Conservation (phyloP, 1,140 invertebrate species). For the Ostrea denselamellosa region DNA sequence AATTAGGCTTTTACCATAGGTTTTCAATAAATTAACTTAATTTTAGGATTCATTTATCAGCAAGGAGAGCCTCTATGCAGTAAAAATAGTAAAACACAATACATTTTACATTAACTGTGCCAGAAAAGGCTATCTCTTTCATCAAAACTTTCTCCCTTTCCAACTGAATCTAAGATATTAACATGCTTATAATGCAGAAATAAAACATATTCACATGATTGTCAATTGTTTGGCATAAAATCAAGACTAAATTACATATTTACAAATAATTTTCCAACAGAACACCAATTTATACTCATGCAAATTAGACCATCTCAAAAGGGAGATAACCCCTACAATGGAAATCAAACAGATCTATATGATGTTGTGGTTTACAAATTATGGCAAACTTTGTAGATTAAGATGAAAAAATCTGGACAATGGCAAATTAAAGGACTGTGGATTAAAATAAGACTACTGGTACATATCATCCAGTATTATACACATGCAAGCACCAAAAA, state of each 20-base stretch:
- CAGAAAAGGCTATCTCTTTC: background rate
- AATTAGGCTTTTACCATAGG: too few relatives aligned
- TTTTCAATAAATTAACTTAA: too few relatives aligned
- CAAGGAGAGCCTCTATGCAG: too few relatives aligned
- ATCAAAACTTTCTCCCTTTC: background rate
- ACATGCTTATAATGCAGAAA: conserved; percentile 13
- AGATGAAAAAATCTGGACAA: conserved; percentile 14
- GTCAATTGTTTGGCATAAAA: conserved; percentile 35
- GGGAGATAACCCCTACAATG: conserved; percentile 12
- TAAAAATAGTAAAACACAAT: too few relatives aligned
- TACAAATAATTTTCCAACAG: background rate
- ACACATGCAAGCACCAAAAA: conserved; percentile 27
- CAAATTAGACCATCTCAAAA: conserved; percentile 17
- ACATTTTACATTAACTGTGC: too few relatives aligned
- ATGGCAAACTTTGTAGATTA: conserved; percentile 31
- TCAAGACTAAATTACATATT: conserved; percentile 34
- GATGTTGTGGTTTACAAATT: conserved; percentile 7
- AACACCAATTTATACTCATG: background rate
- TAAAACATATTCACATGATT: conserved; percentile 24
- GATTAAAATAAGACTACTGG: background rate
- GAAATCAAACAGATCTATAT: conserved; percentile 33
- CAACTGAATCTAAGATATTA: background rate
- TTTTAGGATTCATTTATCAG: too few relatives aligned
- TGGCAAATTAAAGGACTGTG: conserved; percentile 1
- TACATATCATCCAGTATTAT: background rate